phyloP scores from a whole-genome alignment of 2,113 vertebrate species.

The Ivindomyrus marchei region DNA sequence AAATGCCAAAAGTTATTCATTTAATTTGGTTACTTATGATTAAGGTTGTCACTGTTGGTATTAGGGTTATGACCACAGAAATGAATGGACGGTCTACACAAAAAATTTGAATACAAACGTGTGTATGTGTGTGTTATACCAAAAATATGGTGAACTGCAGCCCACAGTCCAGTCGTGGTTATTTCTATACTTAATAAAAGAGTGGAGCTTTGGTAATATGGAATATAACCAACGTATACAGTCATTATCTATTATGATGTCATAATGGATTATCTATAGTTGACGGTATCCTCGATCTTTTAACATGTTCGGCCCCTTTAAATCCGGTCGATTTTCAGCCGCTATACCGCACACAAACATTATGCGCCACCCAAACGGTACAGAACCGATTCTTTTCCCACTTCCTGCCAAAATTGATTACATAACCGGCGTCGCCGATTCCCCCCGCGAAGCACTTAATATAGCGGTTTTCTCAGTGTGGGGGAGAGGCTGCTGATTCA shows the following conservation, averaged over 20 bases:
- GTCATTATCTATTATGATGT: not conserved
- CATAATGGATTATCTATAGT: not conserved
- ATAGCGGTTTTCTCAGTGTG: not conserved
- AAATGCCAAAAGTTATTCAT: too few species aligned
- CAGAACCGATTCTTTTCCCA: not conserved
- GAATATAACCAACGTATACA: not conserved
- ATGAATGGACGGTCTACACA: too few species aligned
- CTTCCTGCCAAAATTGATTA: not conserved
- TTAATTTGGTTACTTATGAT: too few species aligned
- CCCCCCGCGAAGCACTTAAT: not conserved
- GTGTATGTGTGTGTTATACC: not conserved
- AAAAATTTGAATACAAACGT: not conserved
- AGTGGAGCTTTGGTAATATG: not conserved
- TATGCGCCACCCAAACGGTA: not conserved
- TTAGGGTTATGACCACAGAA: too few species aligned
- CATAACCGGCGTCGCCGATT: not conserved
- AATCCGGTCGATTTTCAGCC: not conserved
- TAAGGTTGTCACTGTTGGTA: too few species aligned
- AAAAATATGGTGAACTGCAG: not conserved
- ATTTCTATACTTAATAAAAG: not conserved
- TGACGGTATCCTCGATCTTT: not conserved
- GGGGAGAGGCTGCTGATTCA: not conserved
- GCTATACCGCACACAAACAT: not conserved
- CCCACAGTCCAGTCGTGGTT: not conserved
- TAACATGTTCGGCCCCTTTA: not conserved